These are phyloP conservation scores for Bubalus kerabau DNA, from an alignment of 2,113 vertebrate genomes.

Conservation along the genomic window DNA sequence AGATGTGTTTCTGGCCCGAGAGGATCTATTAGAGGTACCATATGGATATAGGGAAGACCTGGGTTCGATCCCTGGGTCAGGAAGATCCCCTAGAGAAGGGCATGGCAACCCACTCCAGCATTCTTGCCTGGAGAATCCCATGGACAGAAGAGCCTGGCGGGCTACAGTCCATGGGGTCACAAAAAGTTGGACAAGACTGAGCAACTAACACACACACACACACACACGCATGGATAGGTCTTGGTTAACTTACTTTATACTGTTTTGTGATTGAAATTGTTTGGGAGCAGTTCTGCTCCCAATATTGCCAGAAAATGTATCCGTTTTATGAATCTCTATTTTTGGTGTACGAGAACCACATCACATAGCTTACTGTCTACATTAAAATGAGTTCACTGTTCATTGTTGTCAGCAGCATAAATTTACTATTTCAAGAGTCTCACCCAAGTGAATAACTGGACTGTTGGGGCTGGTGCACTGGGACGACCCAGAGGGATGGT, in stretches of 20 bases:
- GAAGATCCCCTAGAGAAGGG: background rate
- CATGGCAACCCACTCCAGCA: background rate
- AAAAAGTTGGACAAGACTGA: background rate
- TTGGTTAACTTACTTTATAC: background rate
- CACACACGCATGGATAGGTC: background rate
- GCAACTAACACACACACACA: background rate
- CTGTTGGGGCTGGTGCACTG: background rate
- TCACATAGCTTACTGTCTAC: background rate
- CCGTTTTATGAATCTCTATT: background rate
- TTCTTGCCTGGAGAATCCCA: background rate
- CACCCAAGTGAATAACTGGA: background rate
- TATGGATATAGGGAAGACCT: background rate
- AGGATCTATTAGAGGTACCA: background rate
- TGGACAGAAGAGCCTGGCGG: background rate
- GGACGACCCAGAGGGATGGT: no score
- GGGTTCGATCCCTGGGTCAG: background rate
- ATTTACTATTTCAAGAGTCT: background rate
- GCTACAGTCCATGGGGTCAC: background rate
- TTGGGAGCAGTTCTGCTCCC: background rate
- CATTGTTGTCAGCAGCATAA: background rate
- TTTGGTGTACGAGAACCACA: background rate
- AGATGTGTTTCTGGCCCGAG: background rate
- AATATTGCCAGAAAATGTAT: background rate
- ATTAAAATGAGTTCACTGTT: background rate
- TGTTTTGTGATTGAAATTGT: background rate